These are phyloP conservation scores for Semotilus atromaculatus DNA, from an alignment of 2,797 vertebrate species.

Conservation along the genomic window DNA sequence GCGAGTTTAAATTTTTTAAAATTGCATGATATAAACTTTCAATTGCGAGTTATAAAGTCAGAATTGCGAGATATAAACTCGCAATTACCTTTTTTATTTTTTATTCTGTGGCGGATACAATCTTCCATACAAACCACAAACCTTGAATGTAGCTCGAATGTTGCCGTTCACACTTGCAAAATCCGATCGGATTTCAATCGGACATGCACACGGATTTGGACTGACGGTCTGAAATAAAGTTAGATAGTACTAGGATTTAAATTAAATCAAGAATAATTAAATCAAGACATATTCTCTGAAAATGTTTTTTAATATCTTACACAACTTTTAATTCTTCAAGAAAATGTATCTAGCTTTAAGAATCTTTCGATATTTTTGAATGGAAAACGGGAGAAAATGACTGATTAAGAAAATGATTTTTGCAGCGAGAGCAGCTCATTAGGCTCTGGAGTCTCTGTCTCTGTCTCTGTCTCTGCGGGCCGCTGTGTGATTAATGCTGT, in stretches of 20 bases:
- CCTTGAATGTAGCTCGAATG: too few species aligned
- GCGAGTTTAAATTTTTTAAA: too few species aligned
- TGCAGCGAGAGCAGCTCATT: constrained; percentile 3
- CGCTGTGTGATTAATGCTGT: constrained; percentile 63
- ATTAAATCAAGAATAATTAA: not conserved
- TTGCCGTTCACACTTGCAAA: too few species aligned
- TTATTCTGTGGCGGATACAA: too few species aligned
- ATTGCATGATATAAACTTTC: too few species aligned
- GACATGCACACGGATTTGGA: not conserved
- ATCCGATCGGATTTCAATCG: not conserved
- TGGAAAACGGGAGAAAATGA: not conserved
- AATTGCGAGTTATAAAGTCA: too few species aligned
- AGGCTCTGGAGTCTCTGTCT: constrained; percentile 5
- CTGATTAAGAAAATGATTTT: not conserved
- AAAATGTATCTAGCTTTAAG: not conserved
- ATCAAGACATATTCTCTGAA: not conserved
- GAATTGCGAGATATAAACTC: too few species aligned
- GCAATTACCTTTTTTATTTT: too few species aligned
- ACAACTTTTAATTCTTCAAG: not conserved
- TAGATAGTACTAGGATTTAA: not conserved
- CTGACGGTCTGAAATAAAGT: not conserved
- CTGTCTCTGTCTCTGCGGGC: constrained; percentile 23
- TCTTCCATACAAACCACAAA: too few species aligned
- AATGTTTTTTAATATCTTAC: not conserved
- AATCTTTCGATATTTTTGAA: not conserved